Percentiles rank a stretch among this genome's conserved stretches.
Conservation (phyloP, 2,888 invertebrate species). For the Conistra vaccinii region DNA sequence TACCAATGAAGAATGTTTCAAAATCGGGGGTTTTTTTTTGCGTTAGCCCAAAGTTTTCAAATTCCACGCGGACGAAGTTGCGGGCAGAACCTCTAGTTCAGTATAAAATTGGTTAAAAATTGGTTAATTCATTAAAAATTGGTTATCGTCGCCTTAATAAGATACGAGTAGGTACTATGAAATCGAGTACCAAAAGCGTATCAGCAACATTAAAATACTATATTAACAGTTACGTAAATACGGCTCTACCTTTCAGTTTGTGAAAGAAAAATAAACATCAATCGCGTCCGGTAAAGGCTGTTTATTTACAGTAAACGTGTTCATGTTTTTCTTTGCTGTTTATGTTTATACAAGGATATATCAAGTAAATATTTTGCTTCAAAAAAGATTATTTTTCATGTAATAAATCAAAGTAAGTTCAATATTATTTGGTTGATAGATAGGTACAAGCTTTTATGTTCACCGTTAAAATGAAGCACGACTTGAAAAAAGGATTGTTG, state of each 20-base stretch:
- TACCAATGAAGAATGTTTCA: no score
- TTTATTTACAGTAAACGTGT: constrained; percentile 20
- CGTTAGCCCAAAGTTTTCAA: no score
- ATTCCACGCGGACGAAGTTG: no score
- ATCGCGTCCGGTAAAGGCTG: constrained; percentile 23
- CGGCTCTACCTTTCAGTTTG: constrained; percentile 24
- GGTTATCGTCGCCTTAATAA: no score
- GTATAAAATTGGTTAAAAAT: no score
- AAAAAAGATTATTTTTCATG: constrained; percentile 6
- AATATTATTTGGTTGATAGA: not conserved
- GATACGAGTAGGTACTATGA: not conserved
- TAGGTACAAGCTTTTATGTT: not conserved
- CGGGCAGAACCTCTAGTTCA: no score
- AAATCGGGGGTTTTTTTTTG: no score
- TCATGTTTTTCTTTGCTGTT: constrained; percentile 12
- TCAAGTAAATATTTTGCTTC: constrained; percentile 2
- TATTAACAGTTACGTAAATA: not conserved
- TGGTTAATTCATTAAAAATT: no score
- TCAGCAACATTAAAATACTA: not conserved
- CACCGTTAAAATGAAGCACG: not conserved
- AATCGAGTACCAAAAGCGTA: not conserved
- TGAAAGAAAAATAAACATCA: constrained; percentile 42
- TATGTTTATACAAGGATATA: constrained; percentile 4
- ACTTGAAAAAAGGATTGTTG: not conserved
- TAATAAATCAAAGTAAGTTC: not conserved